Evolutionary conservation across 2,113 vertebrate species (phyloP), one percentile per base, ranked within the genome.

Genomic region (Scophthalmus maximus): DNA sequence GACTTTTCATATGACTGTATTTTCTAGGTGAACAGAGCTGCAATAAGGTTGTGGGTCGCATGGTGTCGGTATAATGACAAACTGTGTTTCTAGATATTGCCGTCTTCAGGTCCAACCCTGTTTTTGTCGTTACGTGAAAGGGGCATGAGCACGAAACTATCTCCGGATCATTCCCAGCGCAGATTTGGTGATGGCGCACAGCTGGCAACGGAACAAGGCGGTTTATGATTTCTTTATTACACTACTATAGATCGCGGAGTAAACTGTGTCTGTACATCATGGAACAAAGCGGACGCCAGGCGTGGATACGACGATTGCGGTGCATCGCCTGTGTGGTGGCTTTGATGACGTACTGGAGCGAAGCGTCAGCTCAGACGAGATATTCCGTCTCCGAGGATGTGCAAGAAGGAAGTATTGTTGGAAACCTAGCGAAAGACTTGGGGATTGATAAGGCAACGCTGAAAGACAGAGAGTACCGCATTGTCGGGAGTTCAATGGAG

Each of bases 341-440:
- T 81, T 25, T 72, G 76, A 30, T 80, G 6, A 65, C 60, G 25
- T 74, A 71, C 56, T 60, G 73, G 60, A 79, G 26, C 49, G 34
- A 27, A 70, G 91, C 90, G 23, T 80, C 68, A 1, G 86, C 82
- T 7, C 90, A 92, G 69, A 81, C 92, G 29, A 73, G 83, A 57
- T 93, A 92, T 40, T 85, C 87, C 0, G 81, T 92, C 5, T 58
- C 73, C 1, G 92, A 93, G 63, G 92, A 92, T 8, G 46, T 84
- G 6, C 73, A 90, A 44, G 65, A 85, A 42, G 88, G 89, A 25
- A 87, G 68, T 29, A 26, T 78, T 50, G 84, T 93, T 12, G 92
- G 90, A 72, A 90, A 88, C 22, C 62, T 91, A 11, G 89, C 90
- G 2, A 89, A 92, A 46, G 90, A 93, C 52, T 56, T 90, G 15